Conservation (phyloP, 2,113 vertebrate species). For the Pogona vitticeps region DNA sequence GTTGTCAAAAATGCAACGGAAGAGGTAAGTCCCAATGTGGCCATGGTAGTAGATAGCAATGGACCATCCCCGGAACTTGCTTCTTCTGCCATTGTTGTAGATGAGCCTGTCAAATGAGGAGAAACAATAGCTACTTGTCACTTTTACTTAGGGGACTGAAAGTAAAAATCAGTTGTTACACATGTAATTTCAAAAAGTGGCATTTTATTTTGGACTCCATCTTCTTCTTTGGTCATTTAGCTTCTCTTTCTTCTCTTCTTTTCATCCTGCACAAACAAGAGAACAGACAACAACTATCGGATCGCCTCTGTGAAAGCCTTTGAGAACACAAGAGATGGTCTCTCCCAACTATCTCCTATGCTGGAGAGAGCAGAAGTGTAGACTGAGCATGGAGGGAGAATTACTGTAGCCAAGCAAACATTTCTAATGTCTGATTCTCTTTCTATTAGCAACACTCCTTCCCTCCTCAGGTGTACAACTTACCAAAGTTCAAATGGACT, state of each 20-base stretch:
- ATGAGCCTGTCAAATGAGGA: slow-evolving; percentile 49
- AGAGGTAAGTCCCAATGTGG: background rate
- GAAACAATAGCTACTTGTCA: slow-evolving; percentile 14
- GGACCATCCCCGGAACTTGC: slow-evolving; percentile 48
- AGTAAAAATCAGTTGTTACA: background rate
- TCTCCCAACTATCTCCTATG: too few species aligned
- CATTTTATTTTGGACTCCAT: background rate
- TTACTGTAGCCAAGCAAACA: background rate
- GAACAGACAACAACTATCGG: background rate
- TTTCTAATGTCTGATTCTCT: background rate
- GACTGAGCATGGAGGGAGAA: background rate
- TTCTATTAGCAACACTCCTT: background rate
- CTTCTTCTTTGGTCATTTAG: too few species aligned
- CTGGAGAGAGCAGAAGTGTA: background rate
- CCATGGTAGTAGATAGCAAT: accelerated
- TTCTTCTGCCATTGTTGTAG: background rate
- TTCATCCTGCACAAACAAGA: background rate
- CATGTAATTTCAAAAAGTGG: slow-evolving; percentile 4
- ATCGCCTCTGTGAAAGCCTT: background rate
- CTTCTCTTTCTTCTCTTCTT: background rate
- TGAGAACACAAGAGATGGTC: too few species aligned
- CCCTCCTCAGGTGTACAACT: background rate
- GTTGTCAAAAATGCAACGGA: accelerated
- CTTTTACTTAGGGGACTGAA: slow-evolving; percentile 2
- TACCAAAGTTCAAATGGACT: background rate